Evolutionary conservation across 1,140 invertebrate genomes (phyloP).

Genomic region (Neodiprion lecontei): DNA sequence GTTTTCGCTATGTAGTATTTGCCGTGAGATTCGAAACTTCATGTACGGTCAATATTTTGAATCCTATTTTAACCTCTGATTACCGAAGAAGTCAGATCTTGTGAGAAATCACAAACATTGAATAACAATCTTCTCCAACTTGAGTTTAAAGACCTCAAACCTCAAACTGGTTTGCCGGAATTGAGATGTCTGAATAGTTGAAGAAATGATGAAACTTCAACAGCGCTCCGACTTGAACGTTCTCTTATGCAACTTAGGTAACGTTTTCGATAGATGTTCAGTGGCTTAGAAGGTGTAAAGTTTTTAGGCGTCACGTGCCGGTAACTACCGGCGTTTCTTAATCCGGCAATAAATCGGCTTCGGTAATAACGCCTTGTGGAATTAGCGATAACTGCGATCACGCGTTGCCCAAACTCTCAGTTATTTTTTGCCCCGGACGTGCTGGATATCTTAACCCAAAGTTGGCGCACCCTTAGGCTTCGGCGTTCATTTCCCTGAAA

Average conservation of each 20-base stretch:
- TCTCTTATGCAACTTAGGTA: not conserved
- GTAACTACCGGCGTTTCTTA: slow-evolving; percentile 29
- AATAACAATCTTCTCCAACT: too few relatives aligned
- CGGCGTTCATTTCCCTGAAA: not conserved
- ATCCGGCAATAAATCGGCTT: slow-evolving; percentile 35
- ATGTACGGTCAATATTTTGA: too few relatives aligned
- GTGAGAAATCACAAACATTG: too few relatives aligned
- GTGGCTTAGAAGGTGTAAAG: not conserved
- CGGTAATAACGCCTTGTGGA: slow-evolving; percentile 38
- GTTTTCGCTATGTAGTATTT: too few relatives aligned
- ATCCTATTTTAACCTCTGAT: too few relatives aligned
- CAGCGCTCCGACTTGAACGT: too few relatives aligned
- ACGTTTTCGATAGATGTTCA: not conserved
- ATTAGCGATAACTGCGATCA: slow-evolving; percentile 45
- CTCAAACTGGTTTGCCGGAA: too few relatives aligned
- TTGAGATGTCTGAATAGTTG: too few relatives aligned
- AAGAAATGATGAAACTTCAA: too few relatives aligned
- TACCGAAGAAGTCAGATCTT: too few relatives aligned
- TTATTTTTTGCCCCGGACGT: slow-evolving; percentile 32
- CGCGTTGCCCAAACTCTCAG: slow-evolving; percentile 34
- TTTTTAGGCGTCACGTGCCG: slow-evolving; percentile 30
- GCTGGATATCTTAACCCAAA: slow-evolving; percentile 19
- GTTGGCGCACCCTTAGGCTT: not conserved
- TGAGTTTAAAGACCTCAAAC: too few relatives aligned
- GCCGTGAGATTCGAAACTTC: too few relatives aligned